Conservation (phyloP, 2,113 vertebrate genomes). For the western clawed frog (Xenopus tropicalis) region DNA sequence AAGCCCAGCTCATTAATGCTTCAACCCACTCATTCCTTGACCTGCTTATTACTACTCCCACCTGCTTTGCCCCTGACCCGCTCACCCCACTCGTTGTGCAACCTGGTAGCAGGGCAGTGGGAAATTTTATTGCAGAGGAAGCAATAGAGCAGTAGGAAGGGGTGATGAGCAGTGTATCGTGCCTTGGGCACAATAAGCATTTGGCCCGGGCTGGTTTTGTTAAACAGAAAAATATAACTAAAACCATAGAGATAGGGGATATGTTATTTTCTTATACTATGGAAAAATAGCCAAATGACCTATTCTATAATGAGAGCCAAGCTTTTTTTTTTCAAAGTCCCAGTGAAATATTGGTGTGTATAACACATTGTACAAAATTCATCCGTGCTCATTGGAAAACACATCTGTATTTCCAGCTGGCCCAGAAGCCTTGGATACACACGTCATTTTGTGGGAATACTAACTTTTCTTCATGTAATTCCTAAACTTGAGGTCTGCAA, state of each 20-base stretch:
- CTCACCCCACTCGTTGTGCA: no score
- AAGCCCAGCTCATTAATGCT: no score
- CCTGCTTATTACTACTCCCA: no score
- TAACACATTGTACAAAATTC: slow-evolving; percentile 24
- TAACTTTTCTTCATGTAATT: slow-evolving; percentile 2
- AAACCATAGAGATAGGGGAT: background rate
- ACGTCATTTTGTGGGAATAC: slow-evolving; percentile 21
- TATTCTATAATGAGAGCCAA: slow-evolving; percentile 13
- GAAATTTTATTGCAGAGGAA: no score
- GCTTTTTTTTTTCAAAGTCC: slow-evolving; percentile 3
- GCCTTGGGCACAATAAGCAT: no score
- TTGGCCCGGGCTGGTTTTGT: no score
- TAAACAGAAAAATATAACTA: background rate
- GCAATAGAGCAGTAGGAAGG: no score
- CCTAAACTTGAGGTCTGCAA: background rate
- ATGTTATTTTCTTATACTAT: background rate
- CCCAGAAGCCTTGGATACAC: background rate
- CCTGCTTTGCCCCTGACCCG: no score
- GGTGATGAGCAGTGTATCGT: no score
- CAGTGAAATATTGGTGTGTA: slow-evolving; percentile 12
- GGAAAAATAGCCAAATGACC: background rate
- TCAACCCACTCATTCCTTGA: no score
- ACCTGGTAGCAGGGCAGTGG: no score
- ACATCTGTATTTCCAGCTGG: slow-evolving; percentile 34
- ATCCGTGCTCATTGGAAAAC: slow-evolving; percentile 6